A percentile compares a stretch with the other conserved stretches of the same genome.
Conservation (phyloP, 2,797 vertebrate species). For the Emys orbicularis region DNA sequence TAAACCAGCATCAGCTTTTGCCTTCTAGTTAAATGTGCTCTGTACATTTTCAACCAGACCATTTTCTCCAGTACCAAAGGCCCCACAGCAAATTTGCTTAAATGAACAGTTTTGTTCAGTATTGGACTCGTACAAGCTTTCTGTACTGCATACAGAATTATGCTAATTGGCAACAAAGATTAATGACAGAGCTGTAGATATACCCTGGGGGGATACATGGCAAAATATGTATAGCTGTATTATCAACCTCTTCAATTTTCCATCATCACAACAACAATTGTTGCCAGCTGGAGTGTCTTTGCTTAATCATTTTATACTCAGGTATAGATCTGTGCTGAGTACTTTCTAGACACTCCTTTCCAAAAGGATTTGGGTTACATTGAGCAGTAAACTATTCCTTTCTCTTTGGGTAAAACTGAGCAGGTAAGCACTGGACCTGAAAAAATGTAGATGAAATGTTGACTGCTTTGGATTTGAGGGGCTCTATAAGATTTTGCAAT, state of each 20-base stretch:
- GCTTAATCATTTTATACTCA: neutral
- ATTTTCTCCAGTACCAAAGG: neutral
- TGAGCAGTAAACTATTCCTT: neutral
- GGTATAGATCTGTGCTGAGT: neutral
- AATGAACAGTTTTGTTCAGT: neutral
- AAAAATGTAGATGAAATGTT: neutral
- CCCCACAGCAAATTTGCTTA: neutral
- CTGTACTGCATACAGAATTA: neutral
- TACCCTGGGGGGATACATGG: conserved; percentile 24
- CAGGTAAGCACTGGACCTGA: neutral
- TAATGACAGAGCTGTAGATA: conserved; percentile 35
- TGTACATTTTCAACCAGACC: neutral
- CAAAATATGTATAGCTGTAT: conserved; percentile 3
- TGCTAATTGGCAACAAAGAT: conserved; percentile 14
- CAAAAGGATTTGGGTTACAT: neutral
- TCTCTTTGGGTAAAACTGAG: neutral
- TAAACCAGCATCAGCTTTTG: neutral
- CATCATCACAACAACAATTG: conserved; percentile 17
- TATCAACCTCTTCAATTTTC: neutral
- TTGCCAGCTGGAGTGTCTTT: conserved; percentile 27
- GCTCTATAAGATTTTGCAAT: neutral
- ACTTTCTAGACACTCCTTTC: neutral
- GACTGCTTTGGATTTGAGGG: neutral
- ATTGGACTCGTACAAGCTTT: neutral
- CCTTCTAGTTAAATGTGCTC: neutral